Percentiles rank a stretch among this genome's conserved stretches.
These are phyloP conservation scores for Helostoma temminkii DNA, from an alignment of 2,797 vertebrate species.

Conservation along the genomic window DNA sequence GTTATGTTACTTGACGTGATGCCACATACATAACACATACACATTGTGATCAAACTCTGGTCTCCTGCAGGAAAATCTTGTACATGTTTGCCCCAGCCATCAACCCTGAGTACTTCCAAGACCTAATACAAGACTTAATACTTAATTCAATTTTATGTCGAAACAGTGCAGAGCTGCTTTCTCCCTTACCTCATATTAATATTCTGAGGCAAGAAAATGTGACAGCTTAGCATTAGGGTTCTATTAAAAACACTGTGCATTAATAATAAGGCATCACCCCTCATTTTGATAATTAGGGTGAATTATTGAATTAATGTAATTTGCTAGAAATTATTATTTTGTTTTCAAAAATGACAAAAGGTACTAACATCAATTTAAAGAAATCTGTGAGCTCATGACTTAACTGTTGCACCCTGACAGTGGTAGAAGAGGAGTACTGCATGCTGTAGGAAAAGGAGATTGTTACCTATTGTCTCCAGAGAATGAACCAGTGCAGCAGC, in stretches of 20 bases:
- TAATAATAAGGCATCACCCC: not conserved
- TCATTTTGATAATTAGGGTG: not conserved
- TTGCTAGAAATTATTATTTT: not conserved
- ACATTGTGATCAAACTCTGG: too few relatives aligned
- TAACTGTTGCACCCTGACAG: not conserved
- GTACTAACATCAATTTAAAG: not conserved
- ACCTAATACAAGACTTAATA: too few relatives aligned
- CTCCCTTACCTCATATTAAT: not conserved
- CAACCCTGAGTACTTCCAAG: too few relatives aligned
- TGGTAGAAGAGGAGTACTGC: conserved; percentile 21
- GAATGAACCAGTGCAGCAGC: conserved; percentile 37
- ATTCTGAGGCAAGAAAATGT: not conserved
- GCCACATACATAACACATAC: too few relatives aligned
- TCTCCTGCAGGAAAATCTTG: too few relatives aligned
- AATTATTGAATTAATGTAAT: not conserved
- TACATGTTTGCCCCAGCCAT: too few relatives aligned
- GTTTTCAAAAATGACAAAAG: not conserved
- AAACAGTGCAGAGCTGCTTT: not conserved
- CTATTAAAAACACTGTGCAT: not conserved
- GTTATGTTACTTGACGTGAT: too few relatives aligned
- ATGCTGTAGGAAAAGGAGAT: conserved; percentile 32
- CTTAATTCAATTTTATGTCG: too few relatives aligned
- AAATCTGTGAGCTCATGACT: not conserved
- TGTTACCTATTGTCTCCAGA: conserved; percentile 39
- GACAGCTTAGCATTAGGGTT: not conserved